Percentiles rank a stretch among this genome's conserved stretches.
Evolutionary conservation across 2,797 vertebrate species (phyloP).

Genomic region (Propithecus deckenii): DNA sequence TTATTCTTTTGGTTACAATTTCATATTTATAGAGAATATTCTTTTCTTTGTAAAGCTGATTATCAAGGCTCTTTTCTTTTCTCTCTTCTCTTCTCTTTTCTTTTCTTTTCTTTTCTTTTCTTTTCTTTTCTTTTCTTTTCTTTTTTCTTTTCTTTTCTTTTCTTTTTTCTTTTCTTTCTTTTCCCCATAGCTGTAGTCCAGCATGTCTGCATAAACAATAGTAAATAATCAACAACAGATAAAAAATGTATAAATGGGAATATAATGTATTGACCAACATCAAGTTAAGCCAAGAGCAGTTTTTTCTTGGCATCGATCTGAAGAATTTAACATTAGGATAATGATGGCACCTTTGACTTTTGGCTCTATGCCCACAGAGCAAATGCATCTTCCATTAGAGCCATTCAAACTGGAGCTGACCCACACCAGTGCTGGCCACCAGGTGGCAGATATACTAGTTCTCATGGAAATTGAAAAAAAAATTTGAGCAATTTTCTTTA

Average conservation of each 20-base stretch:
- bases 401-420: neutral
- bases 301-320: constrained; percentile 24
- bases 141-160: neutral
- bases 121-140: neutral
- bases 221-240: constrained; percentile 16
- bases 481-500: neutral
- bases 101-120: neutral
- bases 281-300: neutral
- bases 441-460: constrained; percentile 35
- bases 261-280: neutral
- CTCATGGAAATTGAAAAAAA: neutral
- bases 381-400: neutral
- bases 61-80: neutral
- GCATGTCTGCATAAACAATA: neutral
- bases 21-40: neutral
- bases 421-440: neutral
- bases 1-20: neutral
- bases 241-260: constrained; percentile 16
- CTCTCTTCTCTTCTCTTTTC: neutral
- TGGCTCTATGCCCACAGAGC: neutral
- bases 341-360: constrained; percentile 3
- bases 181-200: neutral
- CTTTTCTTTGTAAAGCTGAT: neutral
- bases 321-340: neutral
- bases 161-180: neutral